phyloP scores from a whole-genome alignment of 2,797 vertebrate species.

The Sylvia borin region DNA sequence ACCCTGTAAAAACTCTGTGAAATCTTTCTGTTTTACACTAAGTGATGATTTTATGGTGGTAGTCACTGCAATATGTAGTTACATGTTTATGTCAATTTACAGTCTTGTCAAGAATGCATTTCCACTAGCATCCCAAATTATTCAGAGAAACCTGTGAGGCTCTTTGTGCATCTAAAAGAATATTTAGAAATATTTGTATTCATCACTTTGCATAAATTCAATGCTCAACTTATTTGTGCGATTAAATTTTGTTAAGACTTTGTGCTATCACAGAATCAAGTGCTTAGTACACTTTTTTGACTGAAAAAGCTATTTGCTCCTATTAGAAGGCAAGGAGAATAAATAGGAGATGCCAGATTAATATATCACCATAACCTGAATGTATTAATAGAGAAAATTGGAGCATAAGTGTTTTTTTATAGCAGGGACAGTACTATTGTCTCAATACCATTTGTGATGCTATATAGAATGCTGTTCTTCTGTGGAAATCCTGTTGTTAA shows the following conservation, averaged over 20 bases:
- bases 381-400: background rate
- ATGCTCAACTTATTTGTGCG: background rate
- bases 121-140: background rate
- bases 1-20: background rate
- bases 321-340: background rate
- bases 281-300: background rate
- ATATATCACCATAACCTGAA: background rate
- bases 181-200: constrained; percentile 10
- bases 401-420: background rate
- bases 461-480: background rate
- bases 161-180: background rate
- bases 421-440: background rate
- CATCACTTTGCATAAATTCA: constrained; percentile 8
- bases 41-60: background rate
- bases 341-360: background rate
- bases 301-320: background rate
- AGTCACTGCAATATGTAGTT: background rate
- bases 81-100: background rate
- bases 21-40: background rate
- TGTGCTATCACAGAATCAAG: background rate
- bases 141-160: background rate
- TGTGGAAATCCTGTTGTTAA: background rate
- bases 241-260: background rate
- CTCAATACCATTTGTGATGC: background rate
- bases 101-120: background rate